Conservation (phyloP, 2,113 vertebrate genomes). For the Albula goreensis region DNA sequence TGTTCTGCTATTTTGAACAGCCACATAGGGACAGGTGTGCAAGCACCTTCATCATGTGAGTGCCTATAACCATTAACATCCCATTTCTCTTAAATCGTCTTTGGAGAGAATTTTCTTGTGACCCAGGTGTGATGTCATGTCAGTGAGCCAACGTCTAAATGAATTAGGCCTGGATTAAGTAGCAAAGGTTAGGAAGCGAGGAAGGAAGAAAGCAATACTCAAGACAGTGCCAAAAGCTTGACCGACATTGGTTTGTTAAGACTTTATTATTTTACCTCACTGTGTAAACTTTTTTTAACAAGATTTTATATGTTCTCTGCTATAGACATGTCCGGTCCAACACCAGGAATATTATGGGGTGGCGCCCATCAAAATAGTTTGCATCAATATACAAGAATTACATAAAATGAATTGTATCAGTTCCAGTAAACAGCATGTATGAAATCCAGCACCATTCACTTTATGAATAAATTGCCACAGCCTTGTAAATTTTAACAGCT, state of each 20-base stretch:
- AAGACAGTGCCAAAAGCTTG: constrained; percentile 34
- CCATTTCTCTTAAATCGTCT: too few relatives aligned
- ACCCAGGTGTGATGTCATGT: too few relatives aligned
- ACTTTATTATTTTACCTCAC: constrained; percentile 43
- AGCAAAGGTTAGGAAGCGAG: background rate
- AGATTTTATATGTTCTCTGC: constrained; percentile 49
- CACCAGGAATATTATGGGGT: constrained; percentile 38
- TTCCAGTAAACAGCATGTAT: constrained; percentile 52
- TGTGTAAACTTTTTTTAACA: constrained; percentile 53
- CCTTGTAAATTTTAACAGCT: constrained; percentile 63
- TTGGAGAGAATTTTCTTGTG: too few relatives aligned
- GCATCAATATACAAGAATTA: constrained; percentile 18
- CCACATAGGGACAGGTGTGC: too few relatives aligned
- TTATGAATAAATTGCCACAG: constrained; percentile 55
- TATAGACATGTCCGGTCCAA: constrained; percentile 46
- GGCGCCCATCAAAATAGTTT: background rate
- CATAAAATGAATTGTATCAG: constrained; percentile 40
- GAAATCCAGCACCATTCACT: constrained; percentile 47
- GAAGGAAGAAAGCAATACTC: background rate
- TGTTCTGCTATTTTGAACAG: too few relatives aligned
- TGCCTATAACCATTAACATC: too few relatives aligned
- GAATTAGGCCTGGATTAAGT: background rate
- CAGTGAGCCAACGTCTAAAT: background rate
- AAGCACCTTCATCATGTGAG: too few relatives aligned
- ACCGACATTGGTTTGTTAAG: constrained; percentile 49